These are phyloP conservation scores for Ptychobarbus kaznakovi DNA, from an alignment of 2,797 vertebrate species.

Conservation along the genomic window DNA sequence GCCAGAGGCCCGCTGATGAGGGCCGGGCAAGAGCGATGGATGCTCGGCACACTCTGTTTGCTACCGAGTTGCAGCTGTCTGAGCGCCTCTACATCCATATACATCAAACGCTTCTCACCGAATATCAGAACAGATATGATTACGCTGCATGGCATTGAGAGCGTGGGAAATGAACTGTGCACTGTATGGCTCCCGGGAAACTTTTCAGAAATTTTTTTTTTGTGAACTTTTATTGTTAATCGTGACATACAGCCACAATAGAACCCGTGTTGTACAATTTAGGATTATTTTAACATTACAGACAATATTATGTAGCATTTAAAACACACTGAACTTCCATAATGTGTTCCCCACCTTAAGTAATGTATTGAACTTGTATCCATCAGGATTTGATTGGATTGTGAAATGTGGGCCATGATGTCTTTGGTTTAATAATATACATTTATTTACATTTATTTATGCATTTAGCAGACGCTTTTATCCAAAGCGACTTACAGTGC, in stretches of 20 bases:
- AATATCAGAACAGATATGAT: constrained; percentile 8
- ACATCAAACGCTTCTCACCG: constrained; percentile 20
- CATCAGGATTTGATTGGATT: not conserved
- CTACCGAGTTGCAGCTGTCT: constrained; percentile 14
- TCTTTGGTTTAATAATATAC: not conserved
- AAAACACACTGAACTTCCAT: not conserved
- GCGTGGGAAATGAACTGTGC: constrained; percentile 20
- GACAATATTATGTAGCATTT: not conserved
- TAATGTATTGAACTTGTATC: not conserved
- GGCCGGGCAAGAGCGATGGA: constrained; percentile 30
- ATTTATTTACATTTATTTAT: too few relatives aligned
- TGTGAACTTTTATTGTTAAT: not conserved
- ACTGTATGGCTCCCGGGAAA: not conserved
- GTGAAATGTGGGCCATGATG: not conserved
- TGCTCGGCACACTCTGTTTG: constrained; percentile 33
- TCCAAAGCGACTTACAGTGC: too few relatives aligned
- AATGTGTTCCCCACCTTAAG: not conserved
- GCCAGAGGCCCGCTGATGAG: constrained; percentile 40
- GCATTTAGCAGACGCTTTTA: too few relatives aligned
- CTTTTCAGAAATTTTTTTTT: not conserved
- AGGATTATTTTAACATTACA: not conserved
- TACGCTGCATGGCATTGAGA: constrained; percentile 23
- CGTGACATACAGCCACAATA: not conserved
- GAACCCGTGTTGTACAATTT: not conserved
- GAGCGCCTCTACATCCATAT: constrained; percentile 11